phyloP scores from a whole-genome alignment of 1,140 invertebrate species.

The Phymorhynchus buccinoides region DNA sequence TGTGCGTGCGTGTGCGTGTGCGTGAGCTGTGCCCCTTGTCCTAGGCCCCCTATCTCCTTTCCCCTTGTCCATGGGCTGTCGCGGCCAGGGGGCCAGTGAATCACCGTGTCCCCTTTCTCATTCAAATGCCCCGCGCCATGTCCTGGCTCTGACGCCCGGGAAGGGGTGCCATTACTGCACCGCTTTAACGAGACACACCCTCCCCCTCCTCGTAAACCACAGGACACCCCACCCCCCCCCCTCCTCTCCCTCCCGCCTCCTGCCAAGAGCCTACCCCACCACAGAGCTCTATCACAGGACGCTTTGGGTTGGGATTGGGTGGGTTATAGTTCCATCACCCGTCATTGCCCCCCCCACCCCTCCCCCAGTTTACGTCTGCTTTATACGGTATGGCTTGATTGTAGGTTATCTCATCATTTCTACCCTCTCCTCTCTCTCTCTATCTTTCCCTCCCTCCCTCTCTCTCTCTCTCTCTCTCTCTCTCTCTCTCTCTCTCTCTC shows the following conservation, averaged over 20 bases:
- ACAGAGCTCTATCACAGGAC: too few species aligned
- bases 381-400: too few species aligned
- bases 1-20: too few species aligned
- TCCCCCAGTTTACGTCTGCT: too few species aligned
- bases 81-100: not conserved
- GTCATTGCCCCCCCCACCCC: not conserved
- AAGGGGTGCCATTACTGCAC: not conserved
- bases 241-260: not conserved
- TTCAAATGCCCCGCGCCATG: not conserved
- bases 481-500: too few species aligned
- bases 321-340: not conserved
- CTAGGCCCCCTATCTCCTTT: not conserved
- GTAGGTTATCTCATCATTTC: too few species aligned
- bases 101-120: slow-evolving; percentile 10
- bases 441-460: too few species aligned
- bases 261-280: not conserved
- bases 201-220: not conserved
- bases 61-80: not conserved
- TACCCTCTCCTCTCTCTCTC: too few species aligned
- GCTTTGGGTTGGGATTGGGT: not conserved
- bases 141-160: not conserved
- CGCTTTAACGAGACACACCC: not conserved
- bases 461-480: too few species aligned
- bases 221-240: not conserved
- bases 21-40: too few species aligned